phyloP scores from a whole-genome alignment of 1,140 invertebrate genomes.

The Drosophila neocordata region DNA sequence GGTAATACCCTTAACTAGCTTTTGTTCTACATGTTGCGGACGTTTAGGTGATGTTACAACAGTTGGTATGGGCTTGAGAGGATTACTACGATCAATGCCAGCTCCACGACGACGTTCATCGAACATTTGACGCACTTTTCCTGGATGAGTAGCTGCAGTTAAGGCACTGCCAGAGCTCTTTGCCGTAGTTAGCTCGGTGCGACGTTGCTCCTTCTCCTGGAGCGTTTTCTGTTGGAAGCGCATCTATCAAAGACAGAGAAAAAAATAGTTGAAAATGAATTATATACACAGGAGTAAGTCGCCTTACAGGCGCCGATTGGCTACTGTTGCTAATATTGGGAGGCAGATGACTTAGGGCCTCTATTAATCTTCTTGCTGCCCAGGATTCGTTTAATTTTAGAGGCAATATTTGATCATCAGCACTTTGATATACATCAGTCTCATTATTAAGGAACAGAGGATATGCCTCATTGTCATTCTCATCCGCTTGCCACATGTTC shows the following conservation, averaged over 20 bases:
- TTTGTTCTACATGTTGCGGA: constrained; percentile 17
- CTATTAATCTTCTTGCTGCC: constrained; percentile 83
- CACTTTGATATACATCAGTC: not conserved
- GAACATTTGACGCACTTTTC: constrained; percentile 89
- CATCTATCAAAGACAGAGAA: constrained; percentile 62
- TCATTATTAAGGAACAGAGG: constrained; percentile 1
- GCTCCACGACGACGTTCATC: constrained; percentile 88
- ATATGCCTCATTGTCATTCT: constrained; percentile 21
- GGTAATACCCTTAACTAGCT: constrained; percentile 50
- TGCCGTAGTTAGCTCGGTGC: constrained; percentile 46
- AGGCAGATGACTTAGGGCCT: constrained; percentile 72
- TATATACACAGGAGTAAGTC: not conserved
- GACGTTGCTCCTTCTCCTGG: constrained; percentile 66
- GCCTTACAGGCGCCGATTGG: constrained; percentile 65
- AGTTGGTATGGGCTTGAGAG: constrained; percentile 87
- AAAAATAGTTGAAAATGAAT: constrained; percentile 1
- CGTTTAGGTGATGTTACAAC: constrained; percentile 34
- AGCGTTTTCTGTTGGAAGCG: constrained; percentile 76
- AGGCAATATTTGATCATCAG: constrained; percentile 80
- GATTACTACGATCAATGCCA: constrained; percentile 92
- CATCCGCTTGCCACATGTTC: constrained; percentile 58
- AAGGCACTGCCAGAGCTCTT: constrained; percentile 10
- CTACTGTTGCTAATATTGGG: constrained; percentile 40
- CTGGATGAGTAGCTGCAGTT: constrained; percentile 26
- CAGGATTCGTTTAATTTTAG: constrained; percentile 84